Conservation (phyloP, 2,113 vertebrate species). For the Oreochromis tanganicae region DNA sequence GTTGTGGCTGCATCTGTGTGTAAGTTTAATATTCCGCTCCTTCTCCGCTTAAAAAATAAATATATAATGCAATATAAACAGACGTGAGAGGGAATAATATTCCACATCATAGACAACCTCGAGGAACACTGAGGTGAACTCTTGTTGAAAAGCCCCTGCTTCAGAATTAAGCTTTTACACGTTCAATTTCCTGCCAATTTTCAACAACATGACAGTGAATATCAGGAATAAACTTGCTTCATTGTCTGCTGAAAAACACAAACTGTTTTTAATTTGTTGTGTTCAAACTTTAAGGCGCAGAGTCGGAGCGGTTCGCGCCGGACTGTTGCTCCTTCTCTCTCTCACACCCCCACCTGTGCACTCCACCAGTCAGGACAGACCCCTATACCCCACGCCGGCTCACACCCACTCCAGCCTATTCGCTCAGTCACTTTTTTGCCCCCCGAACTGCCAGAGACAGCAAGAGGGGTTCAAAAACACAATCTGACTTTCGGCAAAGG, state of each 20-base stretch:
- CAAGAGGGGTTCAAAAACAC: constrained; percentile 77
- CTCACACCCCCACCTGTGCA: constrained; percentile 22
- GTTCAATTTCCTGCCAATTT: constrained; percentile 76
- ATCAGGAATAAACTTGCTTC: constrained; percentile 41
- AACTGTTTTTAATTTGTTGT: constrained; percentile 53
- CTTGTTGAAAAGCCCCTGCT: constrained; percentile 59
- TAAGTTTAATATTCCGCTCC: constrained; percentile 71
- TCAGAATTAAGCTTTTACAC: constrained; percentile 69
- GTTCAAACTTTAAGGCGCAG: constrained; percentile 26
- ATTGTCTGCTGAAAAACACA: constrained; percentile 41
- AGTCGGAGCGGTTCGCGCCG: not conserved
- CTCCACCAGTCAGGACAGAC: constrained; percentile 25
- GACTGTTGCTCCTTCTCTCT: not conserved
- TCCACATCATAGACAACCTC: constrained; percentile 63
- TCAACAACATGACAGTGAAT: constrained; percentile 61
- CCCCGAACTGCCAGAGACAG: constrained; percentile 57
- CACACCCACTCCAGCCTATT: constrained; percentile 22
- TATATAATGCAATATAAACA: constrained; percentile 74
- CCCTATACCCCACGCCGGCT: constrained; percentile 6
- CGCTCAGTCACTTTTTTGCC: constrained; percentile 54
- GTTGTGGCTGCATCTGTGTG: constrained; percentile 36
- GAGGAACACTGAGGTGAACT: constrained; percentile 65
- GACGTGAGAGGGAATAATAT: constrained; percentile 76
- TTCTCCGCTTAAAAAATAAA: constrained; percentile 65
- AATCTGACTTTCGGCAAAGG: constrained; percentile 64